phyloP scores from a whole-genome alignment of 1,140 invertebrate species.

The Drosophila sp. region DNA sequence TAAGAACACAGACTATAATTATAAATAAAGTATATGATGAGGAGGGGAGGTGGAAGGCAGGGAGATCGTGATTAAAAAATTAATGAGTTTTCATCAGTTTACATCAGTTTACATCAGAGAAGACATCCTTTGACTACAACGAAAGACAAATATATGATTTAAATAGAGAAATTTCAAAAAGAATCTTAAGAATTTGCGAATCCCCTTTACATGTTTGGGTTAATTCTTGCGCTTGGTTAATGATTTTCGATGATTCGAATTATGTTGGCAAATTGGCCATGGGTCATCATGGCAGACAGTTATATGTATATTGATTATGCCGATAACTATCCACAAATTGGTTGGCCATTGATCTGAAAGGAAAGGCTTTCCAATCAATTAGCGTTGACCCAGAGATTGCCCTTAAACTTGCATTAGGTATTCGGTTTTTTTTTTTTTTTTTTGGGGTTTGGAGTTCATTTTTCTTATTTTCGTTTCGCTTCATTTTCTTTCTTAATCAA shows the following conservation, averaged over 20 bases:
- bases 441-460: slow-evolving; percentile 2
- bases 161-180: no score
- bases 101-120: no score
- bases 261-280: slow-evolving; percentile 29
- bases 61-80: no score
- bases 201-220: background rate
- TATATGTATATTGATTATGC: slow-evolving; percentile 2
- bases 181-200: no score
- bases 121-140: no score
- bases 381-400: slow-evolving; percentile 10
- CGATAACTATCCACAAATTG: background rate
- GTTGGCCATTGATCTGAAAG: slow-evolving; percentile 7
- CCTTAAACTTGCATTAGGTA: slow-evolving; percentile 33
- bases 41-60: no score
- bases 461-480: slow-evolving; percentile 9
- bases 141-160: no score
- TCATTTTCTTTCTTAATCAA: slow-evolving; percentile 43
- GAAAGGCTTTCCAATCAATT: slow-evolving; percentile 19
- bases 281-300: slow-evolving; percentile 16
- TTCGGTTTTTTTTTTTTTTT: slow-evolving; percentile 9
- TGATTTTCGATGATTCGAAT: background rate
- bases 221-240: background rate
- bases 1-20: no score
- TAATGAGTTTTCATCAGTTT: no score
- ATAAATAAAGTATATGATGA: no score